Evolutionary conservation across 2,888 invertebrate genomes (phyloP).

Genomic region (Parnassius orleans): DNA sequence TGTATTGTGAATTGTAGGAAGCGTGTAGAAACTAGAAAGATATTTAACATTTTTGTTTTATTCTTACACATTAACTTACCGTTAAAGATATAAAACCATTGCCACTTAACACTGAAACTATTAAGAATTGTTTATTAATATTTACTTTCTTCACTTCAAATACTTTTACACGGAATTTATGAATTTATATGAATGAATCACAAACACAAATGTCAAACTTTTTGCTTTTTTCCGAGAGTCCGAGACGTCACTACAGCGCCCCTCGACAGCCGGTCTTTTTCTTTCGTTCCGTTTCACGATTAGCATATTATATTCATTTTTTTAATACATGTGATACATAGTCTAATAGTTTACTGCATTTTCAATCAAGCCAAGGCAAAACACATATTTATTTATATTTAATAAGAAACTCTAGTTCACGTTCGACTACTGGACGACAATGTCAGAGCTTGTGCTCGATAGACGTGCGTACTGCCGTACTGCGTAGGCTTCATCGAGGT

Average conservation of each 20-base stretch:
- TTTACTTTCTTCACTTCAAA: conserved; percentile 40
- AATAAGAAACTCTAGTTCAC: too few species aligned
- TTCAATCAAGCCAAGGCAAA: neutral
- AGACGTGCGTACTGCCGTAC: conserved; percentile 36
- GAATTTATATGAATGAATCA: conserved; percentile 42
- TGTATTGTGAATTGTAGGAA: too few species aligned
- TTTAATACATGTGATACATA: conserved; percentile 30
- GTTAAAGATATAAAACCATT: neutral
- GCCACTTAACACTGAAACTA: neutral
- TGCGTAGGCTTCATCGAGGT: conserved; percentile 64
- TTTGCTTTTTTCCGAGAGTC: conserved; percentile 47
- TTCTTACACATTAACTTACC: conserved; percentile 15
- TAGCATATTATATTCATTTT: conserved; percentile 39
- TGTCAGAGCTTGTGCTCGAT: conserved; percentile 52
- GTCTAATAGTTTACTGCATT: neutral
- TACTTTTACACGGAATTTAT: conserved; percentile 52
- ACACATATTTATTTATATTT: too few species aligned
- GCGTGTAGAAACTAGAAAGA: neutral
- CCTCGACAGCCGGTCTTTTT: conserved; percentile 52
- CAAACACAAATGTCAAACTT: conserved; percentile 68
- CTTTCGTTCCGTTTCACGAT: conserved; percentile 70
- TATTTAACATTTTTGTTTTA: neutral
- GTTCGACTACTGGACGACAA: conserved; percentile 44
- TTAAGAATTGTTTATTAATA: conserved; percentile 2
- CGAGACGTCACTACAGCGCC: conserved; percentile 43